Evolutionary conservation across 2,888 invertebrate genomes (phyloP), one percentile per base, ranked within the genome.

Genomic region (Leptinotarsa juncta): DNA sequence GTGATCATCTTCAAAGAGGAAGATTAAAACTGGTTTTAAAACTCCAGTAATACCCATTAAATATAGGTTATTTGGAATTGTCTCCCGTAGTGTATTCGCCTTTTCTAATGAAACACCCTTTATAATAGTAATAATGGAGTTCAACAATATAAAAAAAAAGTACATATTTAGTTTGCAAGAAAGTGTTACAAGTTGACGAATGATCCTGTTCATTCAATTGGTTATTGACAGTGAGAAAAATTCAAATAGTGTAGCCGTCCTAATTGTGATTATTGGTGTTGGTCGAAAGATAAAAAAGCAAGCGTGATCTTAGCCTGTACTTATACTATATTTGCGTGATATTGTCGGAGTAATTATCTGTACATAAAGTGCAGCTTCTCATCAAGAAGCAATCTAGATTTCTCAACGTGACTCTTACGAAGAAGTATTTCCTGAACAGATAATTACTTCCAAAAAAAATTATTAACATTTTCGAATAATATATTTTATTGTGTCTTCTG

Each of bases 231-330:
- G 62, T 62, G 62, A 62, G 42, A 42, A 18, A 42, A 62, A n/a
- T 32, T 62, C 4, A 18, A 62, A 23, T 26, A 23, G n/a, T 62
- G 20, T 62, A 62, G 42, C 62, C 62, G 62, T 62, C 62, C 62
- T n/a, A 32, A 62, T 42, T 62, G 62, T 62, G 62, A 62, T 62
- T 62, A n/a, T 32, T 16, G 16, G 32, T 62, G 26, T 62, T 62
- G 62, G 42, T 32, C 32, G n/a, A 26, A 16, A 32, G 62, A 42
- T 14, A 32, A n/a, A 62, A 57, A 60, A 60, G 60, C 60, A 60
- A 62, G 62, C 62, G 62, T 62, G 62, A 62, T 62, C 26, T 62
- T 62, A 62, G 62, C 62, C 62, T 62, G 62, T 62, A 62, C 32
- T 62, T 62, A 32, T 26, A 62, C 16, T 62, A 62, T 32, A 32